phyloP scores from a whole-genome alignment of 2,113 vertebrate species.

The Psettodes erumei region DNA sequence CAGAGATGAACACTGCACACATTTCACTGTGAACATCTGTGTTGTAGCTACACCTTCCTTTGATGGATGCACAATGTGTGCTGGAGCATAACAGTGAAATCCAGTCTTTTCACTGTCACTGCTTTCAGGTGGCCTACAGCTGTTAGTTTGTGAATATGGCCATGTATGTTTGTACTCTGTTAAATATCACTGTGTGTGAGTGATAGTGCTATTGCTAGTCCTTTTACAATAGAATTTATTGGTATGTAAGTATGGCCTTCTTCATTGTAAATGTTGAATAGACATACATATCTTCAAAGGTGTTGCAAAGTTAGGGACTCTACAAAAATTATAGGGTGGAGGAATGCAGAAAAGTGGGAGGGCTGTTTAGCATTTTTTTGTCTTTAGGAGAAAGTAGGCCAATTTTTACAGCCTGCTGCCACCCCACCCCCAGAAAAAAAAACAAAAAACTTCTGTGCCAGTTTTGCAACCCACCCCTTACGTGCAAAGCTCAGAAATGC shows the following conservation, averaged over 20 bases:
- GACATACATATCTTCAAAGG: neutral
- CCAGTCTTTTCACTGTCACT: neutral
- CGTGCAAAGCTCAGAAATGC: neutral
- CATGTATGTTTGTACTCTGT: neutral
- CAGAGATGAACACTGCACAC: neutral
- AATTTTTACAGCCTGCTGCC: too few species aligned
- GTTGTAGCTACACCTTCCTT: neutral
- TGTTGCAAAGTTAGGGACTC: slow-evolving; percentile 11
- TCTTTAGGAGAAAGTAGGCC: neutral
- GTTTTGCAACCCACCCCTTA: neutral
- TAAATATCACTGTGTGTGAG: slow-evolving; percentile 4
- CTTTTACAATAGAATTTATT: neutral
- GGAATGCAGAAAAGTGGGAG: neutral
- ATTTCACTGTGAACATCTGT: slow-evolving; percentile 16
- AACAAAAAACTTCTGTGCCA: too few species aligned
- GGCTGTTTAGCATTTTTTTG: slow-evolving; percentile 7
- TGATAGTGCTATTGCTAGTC: too few species aligned
- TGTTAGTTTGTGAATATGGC: neutral
- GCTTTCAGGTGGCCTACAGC: neutral
- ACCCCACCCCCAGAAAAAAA: too few species aligned
- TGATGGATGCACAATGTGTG: slow-evolving; percentile 33
- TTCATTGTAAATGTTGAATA: neutral
- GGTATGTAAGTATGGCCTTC: neutral
- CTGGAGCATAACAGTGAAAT: neutral
- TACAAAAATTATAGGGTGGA: slow-evolving; percentile 16